Evolutionary conservation across 2,888 invertebrate genomes (phyloP), one percentile per base, ranked within the genome.

Genomic region (Hedya salicella): DNA sequence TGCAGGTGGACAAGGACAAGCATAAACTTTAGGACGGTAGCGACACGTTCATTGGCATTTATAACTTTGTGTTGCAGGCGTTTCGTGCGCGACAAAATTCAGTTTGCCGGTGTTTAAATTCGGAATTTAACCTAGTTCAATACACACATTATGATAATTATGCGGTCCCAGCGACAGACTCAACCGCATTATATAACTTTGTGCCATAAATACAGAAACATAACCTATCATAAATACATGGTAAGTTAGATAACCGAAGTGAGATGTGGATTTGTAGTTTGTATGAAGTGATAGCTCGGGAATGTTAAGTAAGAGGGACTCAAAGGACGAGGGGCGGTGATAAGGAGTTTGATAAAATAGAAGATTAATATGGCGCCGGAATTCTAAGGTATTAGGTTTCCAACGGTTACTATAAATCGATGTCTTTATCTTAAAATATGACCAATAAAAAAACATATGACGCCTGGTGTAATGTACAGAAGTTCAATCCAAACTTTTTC

Each of bases 281-380:
- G 50, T 50, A 39, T n/a, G n/a, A n/a, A 30, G 25, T 54, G 54
- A 63, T 48, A 56, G 40, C 54, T 9, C 2, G 40, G 32, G 54
- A 63, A 63, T 63, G 54, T 56, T 54, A 40, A 63, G 53, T n/a
- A n/a, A n/a, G n/a, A n/a, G 53, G 62, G 61, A 44, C 11, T 46
- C 21, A 53, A 62, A 52, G 32, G 57, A 46, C 32, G 32, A 17
- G 13, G 16, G 36, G 36, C 36, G 36, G 36, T 46, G 53, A 54
- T 63, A 56, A 63, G n/a, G 17, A 32, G n/a, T 16, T 19, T 63
- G 54, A 56, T 54, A 63, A 62, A 39, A 56, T 6, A 25, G 48
- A 56, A 40, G 39, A 56, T 56, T 48, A 56, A 30, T 14, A 46
- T 3, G 57, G 53, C 57, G 57, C 49, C 48, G 19, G 36, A 16